Evolutionary conservation across 1,140 invertebrate species (phyloP).

Genomic region (Drosophila truncata): DNA sequence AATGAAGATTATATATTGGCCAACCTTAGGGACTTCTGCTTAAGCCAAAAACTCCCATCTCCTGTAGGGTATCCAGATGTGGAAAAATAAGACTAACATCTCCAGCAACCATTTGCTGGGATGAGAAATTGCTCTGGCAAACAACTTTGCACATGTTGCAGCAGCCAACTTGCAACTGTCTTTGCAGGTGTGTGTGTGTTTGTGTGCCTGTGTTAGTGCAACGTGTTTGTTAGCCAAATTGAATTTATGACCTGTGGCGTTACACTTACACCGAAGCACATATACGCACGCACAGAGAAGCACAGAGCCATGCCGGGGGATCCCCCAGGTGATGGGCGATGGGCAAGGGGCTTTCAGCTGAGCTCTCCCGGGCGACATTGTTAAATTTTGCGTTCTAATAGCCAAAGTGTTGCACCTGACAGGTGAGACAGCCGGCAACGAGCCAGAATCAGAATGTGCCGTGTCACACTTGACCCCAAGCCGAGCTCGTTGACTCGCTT

Average conservation of each 20-base stretch:
- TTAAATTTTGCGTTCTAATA: conserved; percentile 76
- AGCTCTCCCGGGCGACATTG: conserved; percentile 69
- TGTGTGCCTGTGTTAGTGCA: conserved; percentile 26
- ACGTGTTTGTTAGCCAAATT: conserved; percentile 82
- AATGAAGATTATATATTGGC: no score
- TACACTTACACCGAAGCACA: conserved; percentile 42
- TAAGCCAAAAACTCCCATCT: not conserved
- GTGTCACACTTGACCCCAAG: conserved; percentile 62
- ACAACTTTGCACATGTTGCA: conserved; percentile 63
- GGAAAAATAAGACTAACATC: conserved; percentile 49
- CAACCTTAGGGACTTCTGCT: not conserved
- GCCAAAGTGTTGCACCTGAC: conserved; percentile 68
- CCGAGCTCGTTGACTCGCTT: conserved; percentile 45
- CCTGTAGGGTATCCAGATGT: conserved; percentile 31
- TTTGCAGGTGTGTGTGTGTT: conserved; percentile 9
- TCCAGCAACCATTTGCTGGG: conserved; percentile 43
- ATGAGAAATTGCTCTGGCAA: conserved; percentile 65
- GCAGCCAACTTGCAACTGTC: conserved; percentile 50
- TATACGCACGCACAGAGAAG: not conserved
- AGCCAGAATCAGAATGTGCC: conserved; percentile 62
- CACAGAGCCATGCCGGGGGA: not conserved
- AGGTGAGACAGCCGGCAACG: conserved; percentile 44
- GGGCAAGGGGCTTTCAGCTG: conserved; percentile 8
- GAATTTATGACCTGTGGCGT: conserved; percentile 81
- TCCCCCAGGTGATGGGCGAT: conserved; percentile 14